Base-by-base conservation (phyloP, 1,140 invertebrate species). In the Scylla paramamosain region DNA sequence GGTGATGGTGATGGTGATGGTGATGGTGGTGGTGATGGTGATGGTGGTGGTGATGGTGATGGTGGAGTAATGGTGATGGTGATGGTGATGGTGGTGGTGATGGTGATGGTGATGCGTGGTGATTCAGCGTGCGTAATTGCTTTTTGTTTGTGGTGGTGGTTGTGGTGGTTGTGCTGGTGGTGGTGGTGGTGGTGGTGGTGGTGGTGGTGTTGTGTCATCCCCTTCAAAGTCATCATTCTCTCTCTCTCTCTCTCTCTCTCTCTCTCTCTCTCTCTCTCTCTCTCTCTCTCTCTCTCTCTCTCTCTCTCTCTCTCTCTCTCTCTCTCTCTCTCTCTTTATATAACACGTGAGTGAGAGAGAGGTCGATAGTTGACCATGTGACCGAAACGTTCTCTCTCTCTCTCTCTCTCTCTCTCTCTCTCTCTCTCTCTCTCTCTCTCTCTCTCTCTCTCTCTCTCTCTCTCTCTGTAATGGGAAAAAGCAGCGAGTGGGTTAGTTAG, bases 151-250 rank as follows among this genome's bases (percentile, higher is more conserved):
- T 86, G 14, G 8, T 77, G 67, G 6, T 77, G n/a, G 20, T 7
- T 1, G 67, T n/a, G 25, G 25, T 88, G 86, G 86, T 88, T 16
- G 84, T 86, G 28, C 1, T 88, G 16, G 28, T 32, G 31, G 7
- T 88, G 16, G 86, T 88, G 16, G 7, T 88, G 45, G 31, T 88
- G 86, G 45, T 88, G 86, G 45, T 88, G 86, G 86, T 46, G 31
- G 86, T 88, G 86, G 45, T 88, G 86, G 45, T 88, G n/a, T 25
- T 88, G 86, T 14, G n/a, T 25, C n/a, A 20, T 77, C 67, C 67
- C n/a, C 67, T 77, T 77, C 67, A 25, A 77, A 25, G n/a, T n/a
- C 67, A 25, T 77, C 67, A 20, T 20, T 77, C 67, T 77, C 67
- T 25, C 67, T 77, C 67, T 77, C 67, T 25, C 59, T 67, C 59